Percentiles rank a stretch among this genome's conserved stretches.
Conservation (phyloP, 2,888 invertebrate genomes). For the Melangyna quadrimaculata region DNA sequence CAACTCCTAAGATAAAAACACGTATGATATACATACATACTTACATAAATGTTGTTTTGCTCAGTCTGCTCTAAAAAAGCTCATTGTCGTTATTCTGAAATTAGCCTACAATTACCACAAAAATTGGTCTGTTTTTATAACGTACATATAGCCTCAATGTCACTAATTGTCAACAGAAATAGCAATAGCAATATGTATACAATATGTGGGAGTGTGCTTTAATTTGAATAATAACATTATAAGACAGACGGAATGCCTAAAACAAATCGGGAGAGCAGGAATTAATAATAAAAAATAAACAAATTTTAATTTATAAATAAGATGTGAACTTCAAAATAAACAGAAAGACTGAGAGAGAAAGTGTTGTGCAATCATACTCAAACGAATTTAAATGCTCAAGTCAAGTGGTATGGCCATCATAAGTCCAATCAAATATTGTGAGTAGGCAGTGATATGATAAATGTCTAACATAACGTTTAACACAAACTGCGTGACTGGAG, state of each 20-base stretch:
- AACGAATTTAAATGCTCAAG: neutral
- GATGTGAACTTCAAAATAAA: conserved; percentile 21
- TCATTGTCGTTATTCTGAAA: neutral
- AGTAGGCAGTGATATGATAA: conserved; percentile 15
- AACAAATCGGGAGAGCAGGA: neutral
- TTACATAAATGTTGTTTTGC: neutral
- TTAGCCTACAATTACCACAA: conserved; percentile 1
- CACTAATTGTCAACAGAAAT: conserved; percentile 51
- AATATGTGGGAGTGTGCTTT: conserved; percentile 49
- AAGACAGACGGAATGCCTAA: conserved; percentile 30
- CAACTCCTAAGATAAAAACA: no score
- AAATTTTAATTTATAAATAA: conserved; percentile 27
- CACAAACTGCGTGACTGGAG: conserved; percentile 1
- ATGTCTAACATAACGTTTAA: conserved; percentile 12
- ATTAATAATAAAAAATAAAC: conserved; percentile 24
- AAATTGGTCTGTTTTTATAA: conserved; percentile 42
- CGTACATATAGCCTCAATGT: conserved; percentile 53
- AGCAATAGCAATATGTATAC: conserved; percentile 46
- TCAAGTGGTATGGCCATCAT: neutral
- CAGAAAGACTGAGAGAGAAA: neutral
- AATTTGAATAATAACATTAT: conserved; percentile 28
- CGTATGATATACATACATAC: no score
- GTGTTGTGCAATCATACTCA: neutral
- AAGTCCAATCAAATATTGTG: conserved; percentile 6
- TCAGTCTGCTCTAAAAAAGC: neutral